Evolutionary conservation across 1,140 invertebrate genomes (phyloP).

Genomic region (Diploscapter pachys): DNA sequence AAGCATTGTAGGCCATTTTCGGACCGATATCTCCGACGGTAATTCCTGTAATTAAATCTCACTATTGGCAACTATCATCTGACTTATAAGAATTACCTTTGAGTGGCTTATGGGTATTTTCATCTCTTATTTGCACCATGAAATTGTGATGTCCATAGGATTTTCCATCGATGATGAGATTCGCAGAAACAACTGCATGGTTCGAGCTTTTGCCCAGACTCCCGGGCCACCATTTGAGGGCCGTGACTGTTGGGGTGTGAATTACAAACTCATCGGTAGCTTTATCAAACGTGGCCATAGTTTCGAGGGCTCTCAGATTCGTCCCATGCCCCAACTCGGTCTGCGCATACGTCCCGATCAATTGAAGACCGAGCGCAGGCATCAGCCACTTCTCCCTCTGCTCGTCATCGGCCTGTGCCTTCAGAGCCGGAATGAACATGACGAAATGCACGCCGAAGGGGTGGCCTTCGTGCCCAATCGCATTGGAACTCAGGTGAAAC

Average conservation of each 20-base stretch:
- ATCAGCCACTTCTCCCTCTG: conserved; percentile 79
- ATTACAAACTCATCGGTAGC: conserved; percentile 80
- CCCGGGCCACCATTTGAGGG: conserved; percentile 75
- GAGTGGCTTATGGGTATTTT: conserved; percentile 79
- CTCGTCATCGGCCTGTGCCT: conserved; percentile 78
- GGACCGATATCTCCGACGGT: conserved; percentile 88
- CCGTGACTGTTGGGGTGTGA: conserved; percentile 78
- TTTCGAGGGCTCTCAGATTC: conserved; percentile 83
- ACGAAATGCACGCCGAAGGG: conserved; percentile 78
- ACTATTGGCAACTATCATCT: conserved; percentile 59
- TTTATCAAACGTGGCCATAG: conserved; percentile 82
- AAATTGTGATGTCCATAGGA: conserved; percentile 86
- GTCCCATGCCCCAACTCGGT: conserved; percentile 89
- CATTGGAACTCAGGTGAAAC: conserved; percentile 12
- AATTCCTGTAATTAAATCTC: conserved; percentile 82
- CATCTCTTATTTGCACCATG: conserved; percentile 81
- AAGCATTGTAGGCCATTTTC: conserved; percentile 82
- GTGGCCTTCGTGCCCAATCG: conserved; percentile 27
- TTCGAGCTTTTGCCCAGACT: conserved; percentile 81
- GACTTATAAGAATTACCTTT: conserved; percentile 66
- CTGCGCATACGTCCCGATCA: conserved; percentile 89
- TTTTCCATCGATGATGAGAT: conserved; percentile 77
- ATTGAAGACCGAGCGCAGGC: conserved; percentile 75
- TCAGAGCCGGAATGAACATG: conserved; percentile 84
- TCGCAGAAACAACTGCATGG: conserved; percentile 80